Evolutionary conservation across 2,888 invertebrate species (phyloP), one percentile per base, ranked within the genome.

Genomic region (Agrochola litura): DNA sequence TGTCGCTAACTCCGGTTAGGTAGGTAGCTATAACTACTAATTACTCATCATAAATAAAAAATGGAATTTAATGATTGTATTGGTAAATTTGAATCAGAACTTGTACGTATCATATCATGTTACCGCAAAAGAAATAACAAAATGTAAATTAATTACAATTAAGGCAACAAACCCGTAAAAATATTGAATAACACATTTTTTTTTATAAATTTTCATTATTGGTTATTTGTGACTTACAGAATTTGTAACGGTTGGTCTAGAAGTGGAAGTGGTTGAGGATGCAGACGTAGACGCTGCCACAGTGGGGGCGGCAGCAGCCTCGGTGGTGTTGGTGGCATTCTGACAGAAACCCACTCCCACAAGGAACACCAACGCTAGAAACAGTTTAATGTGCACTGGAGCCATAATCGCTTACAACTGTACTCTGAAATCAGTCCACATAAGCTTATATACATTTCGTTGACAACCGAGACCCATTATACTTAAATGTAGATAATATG

Each of bases 371-470:
- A 91, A 58, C 22, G 91, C 77, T 6, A 90, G 25, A 37, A 89
- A 82, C n/a, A 91, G 12, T 76, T 77, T 54, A 46, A 90, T 85
- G 78, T 89, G 83, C 60, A 86, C 74, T 65, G 81, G 80, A 76
- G 87, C 88, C 92, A 92, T 92, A 76, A 81, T 87, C 30, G 22
- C 68, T 74, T 72, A 76, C 82, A 79, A 86, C 84, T 86, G 77
- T 83, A 75, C 71, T 71, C 73, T 70, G 37, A 77, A 56, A 81
- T 63, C 70, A 69, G 70, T 66, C 61, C 65, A 84, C 87, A 78
- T 83, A 86, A 85, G 86, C 85, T 87, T 90, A 87, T 89, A 89
- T 63, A 86, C 76, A 46, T 41, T 54, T 52, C 61, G 37, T 70
- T 88, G 85, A 90, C 83, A 86, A 80, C 82, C 78, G 77, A 80